Conservation (phyloP, 30 jellyfish, hydroid and myxozoan genomes). For the Aurelia aurita region DNA sequence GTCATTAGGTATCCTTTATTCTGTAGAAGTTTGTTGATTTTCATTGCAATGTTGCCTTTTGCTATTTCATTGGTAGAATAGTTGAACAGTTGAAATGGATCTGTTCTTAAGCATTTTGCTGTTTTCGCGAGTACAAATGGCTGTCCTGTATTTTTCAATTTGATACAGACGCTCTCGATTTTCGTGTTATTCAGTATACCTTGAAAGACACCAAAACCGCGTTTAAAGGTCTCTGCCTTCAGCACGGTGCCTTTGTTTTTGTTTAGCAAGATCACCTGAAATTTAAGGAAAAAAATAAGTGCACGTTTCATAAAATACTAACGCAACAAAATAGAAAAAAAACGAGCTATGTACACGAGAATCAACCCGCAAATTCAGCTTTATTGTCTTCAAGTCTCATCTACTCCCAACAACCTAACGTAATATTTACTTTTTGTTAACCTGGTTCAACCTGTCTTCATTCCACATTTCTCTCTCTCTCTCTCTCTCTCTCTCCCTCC, state of each 20-base stretch:
- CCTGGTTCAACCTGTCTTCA: too few species aligned
- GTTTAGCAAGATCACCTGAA: slow-evolving; percentile 11
- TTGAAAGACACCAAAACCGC: slow-evolving; percentile 13
- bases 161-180: slow-evolving; percentile 29
- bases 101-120: slow-evolving; percentile 19
- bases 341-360: too few species aligned
- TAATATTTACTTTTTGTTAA: too few species aligned
- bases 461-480: too few species aligned
- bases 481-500: too few species aligned
- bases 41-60: not conserved
- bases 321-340: too few species aligned
- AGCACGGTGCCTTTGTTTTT: slow-evolving; percentile 16
- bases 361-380: too few species aligned
- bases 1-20: slow-evolving; percentile 11
- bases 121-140: slow-evolving; percentile 8
- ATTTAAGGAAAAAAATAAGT: too few species aligned
- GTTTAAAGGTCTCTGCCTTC: slow-evolving; percentile 4
- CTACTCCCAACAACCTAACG: too few species aligned
- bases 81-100: slow-evolving; percentile 39
- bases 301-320: too few species aligned
- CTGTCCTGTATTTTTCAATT: not conserved
- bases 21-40: not conserved
- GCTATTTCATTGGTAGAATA: slow-evolving; percentile 14
- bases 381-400: too few species aligned
- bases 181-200: slow-evolving; percentile 19